Conservation (phyloP, 2,888 invertebrate genomes). For the Fragum whitleyi region DNA sequence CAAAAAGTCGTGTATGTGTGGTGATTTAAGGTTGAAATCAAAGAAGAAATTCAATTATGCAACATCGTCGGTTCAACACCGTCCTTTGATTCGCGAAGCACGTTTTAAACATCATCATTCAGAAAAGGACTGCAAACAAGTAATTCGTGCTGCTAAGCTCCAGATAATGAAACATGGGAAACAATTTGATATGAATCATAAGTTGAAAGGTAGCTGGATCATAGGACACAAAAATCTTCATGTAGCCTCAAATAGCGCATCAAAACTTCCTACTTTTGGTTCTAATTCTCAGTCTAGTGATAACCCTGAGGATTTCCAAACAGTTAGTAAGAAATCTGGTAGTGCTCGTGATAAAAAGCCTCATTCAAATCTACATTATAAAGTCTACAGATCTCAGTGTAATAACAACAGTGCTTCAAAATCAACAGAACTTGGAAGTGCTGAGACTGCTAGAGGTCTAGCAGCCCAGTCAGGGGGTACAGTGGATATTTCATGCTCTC, state of each 20-base stretch:
- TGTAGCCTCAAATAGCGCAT: slow-evolving; percentile 9
- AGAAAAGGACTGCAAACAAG: slow-evolving; percentile 77
- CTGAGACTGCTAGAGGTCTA: not conserved
- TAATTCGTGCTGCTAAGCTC: slow-evolving; percentile 76
- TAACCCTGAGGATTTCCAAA: slow-evolving; percentile 12
- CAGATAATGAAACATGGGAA: slow-evolving; percentile 70
- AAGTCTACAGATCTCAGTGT: not conserved
- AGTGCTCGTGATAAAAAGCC: not conserved
- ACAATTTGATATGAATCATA: slow-evolving; percentile 46
- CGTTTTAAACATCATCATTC: slow-evolving; percentile 76
- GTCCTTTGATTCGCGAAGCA: slow-evolving; percentile 74
- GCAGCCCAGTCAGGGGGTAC: slow-evolving; percentile 8
- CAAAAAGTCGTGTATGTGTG: slow-evolving; percentile 69
- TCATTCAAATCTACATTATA: not conserved
- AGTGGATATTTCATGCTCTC: slow-evolving; percentile 88
- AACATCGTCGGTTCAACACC: slow-evolving; percentile 60
- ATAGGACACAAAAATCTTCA: slow-evolving; percentile 32
- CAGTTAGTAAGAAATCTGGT: slow-evolving; percentile 5
- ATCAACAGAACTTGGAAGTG: not conserved
- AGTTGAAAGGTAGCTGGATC: slow-evolving; percentile 23
- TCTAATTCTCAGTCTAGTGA: slow-evolving; percentile 24
- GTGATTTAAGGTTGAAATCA: slow-evolving; percentile 53
- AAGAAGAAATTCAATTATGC: slow-evolving; percentile 73
- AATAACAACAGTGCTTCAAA: not conserved
- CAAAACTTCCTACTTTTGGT: slow-evolving; percentile 52